Evolutionary conservation across 2,113 vertebrate species (phyloP).

Genomic region (Alethe castanea): DNA sequence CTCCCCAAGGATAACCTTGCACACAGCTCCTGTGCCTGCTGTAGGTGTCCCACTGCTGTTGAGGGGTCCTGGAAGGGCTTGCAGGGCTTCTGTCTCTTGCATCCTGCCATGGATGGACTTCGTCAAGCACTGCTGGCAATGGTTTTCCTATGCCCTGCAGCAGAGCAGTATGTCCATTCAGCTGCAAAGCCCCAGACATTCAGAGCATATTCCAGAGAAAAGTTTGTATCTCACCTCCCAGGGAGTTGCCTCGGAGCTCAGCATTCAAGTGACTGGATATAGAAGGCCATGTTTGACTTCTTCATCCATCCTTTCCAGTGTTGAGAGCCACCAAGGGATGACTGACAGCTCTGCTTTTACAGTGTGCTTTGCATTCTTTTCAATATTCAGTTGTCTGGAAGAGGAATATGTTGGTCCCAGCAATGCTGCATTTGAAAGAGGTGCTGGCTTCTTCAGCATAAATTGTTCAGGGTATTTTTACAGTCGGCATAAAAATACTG

Average conservation of each 20-base stretch:
- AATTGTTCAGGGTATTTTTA: slow-evolving; percentile 29
- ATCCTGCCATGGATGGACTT: neutral
- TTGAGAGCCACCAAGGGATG: neutral
- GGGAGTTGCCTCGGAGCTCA: neutral
- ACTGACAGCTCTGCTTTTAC: neutral
- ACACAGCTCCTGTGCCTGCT: neutral
- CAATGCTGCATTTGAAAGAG: neutral
- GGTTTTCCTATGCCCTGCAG: too few relatives aligned
- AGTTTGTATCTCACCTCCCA: neutral
- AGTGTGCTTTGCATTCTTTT: slow-evolving; percentile 2
- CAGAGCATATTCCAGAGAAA: neutral
- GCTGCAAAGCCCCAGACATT: neutral
- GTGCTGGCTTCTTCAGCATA: neutral
- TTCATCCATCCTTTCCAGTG: neutral
- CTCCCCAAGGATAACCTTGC: neutral
- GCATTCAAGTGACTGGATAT: neutral
- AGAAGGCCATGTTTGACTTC: neutral
- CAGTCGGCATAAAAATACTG: neutral
- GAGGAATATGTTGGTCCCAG: neutral
- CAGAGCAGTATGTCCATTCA: rapidly evolving
- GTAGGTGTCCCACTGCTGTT: neutral
- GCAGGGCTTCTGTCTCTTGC: too few relatives aligned
- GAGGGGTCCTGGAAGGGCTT: neutral
- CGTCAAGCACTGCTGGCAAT: neutral
- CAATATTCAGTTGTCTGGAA: slow-evolving; percentile 34